phyloP scores from a whole-genome alignment of 1,140 invertebrate species.

The Amphibalanus amphitrite region DNA sequence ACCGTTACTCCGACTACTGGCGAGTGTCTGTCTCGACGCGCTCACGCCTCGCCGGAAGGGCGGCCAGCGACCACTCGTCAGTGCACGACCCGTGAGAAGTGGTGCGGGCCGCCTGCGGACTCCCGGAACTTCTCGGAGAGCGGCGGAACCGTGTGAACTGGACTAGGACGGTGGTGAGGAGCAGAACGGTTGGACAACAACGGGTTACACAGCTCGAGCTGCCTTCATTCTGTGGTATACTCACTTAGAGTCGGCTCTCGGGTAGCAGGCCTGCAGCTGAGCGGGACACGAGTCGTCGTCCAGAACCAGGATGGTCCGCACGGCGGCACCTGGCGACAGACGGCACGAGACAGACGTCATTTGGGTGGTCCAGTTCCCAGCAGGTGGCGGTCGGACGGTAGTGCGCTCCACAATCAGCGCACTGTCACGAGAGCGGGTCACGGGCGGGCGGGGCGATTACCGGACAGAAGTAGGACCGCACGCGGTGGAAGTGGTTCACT shows the following conservation, averaged over 20 bases:
- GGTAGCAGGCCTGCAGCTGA: conserved; percentile 75
- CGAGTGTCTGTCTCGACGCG: not conserved
- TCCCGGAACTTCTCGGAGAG: too few relatives aligned
- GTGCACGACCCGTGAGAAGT: too few relatives aligned
- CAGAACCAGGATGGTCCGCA: conserved; percentile 54
- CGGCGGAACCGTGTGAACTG: too few relatives aligned
- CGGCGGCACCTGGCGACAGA: conserved; percentile 27
- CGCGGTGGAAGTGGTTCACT: too few relatives aligned
- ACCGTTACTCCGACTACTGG: too few relatives aligned
- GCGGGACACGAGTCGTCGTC: conserved; percentile 75
- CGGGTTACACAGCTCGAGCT: too few relatives aligned
- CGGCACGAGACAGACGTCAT: not conserved
- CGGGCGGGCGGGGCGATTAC: not conserved
- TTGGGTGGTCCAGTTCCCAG: not conserved
- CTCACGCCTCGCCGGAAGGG: not conserved
- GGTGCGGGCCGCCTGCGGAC: too few relatives aligned
- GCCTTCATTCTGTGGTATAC: not conserved
- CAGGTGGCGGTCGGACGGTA: not conserved
- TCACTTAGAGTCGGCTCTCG: conserved; percentile 46
- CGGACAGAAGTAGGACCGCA: not conserved
- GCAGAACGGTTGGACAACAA: too few relatives aligned
- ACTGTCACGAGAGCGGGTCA: not conserved
- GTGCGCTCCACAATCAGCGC: not conserved
- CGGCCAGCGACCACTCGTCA: too few relatives aligned
- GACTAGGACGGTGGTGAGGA: too few relatives aligned